A percentile compares a stretch with the other conserved stretches of the same genome.
Conservation (phyloP, 2,888 invertebrate genomes). For the Leucozona laternaria region DNA sequence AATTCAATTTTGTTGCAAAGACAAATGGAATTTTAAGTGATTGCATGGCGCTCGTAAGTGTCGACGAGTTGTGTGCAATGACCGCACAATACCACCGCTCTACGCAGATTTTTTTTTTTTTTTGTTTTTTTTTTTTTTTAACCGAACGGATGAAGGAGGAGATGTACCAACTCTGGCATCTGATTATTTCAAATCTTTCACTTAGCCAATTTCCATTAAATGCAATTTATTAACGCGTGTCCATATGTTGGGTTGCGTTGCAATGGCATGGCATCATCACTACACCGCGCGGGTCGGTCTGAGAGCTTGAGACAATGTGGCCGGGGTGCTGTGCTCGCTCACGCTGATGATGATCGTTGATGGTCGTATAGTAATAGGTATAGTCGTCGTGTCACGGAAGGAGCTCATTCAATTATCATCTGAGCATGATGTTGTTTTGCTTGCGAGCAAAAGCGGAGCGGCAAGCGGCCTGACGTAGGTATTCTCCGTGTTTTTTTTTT, state of each 20-base stretch:
- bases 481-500: conserved; percentile 35
- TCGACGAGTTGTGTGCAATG: conserved; percentile 28
- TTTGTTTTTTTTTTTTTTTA: not conserved
- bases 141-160: conserved; percentile 7
- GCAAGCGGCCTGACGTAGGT: conserved; percentile 15
- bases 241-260: conserved; percentile 57
- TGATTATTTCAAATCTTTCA: conserved; percentile 75
- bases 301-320: conserved; percentile 61
- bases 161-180: conserved; percentile 31
- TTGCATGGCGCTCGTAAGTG: conserved; percentile 73
- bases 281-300: not conserved
- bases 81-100: conserved; percentile 7
- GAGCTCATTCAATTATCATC: conserved; percentile 72
- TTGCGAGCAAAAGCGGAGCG: not conserved
- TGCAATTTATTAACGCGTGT: conserved; percentile 76
- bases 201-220: conserved; percentile 75
- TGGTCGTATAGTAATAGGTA: not conserved
- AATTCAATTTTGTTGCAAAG: conserved; percentile 36
- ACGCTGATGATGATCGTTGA: conserved; percentile 17
- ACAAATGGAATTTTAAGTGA: conserved; percentile 69
- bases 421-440: conserved; percentile 56
- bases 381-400: conserved; percentile 61
- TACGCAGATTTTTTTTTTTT: not conserved
- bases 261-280: conserved; percentile 17
- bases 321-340: conserved; percentile 44